Conservation (phyloP, 2,113 vertebrate species). For the Lophotis ruficrista region DNA sequence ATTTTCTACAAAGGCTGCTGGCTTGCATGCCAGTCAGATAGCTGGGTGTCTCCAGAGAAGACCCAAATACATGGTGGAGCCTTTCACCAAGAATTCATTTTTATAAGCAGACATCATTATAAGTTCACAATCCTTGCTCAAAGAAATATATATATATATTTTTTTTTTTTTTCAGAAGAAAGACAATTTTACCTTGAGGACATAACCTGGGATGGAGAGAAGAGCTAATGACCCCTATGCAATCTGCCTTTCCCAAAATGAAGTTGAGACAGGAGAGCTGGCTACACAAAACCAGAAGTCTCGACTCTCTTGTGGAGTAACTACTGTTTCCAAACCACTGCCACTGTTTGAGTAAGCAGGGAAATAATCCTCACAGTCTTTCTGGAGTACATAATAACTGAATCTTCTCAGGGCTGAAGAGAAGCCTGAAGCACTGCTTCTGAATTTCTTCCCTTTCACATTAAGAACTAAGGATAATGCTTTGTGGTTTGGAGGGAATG, state of each 20-base stretch:
- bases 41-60: background rate
- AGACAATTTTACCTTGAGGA: background rate
- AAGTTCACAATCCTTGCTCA: rapidly evolving
- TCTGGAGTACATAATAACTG: background rate
- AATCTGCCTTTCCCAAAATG: background rate
- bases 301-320: background rate
- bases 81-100: background rate
- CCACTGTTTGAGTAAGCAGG: background rate
- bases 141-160: background rate
- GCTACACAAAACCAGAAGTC: background rate
- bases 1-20: background rate
- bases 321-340: background rate
- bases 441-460: background rate
- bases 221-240: background rate
- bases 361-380: background rate
- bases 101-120: background rate
- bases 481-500: background rate
- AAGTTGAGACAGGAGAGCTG: background rate
- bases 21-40: rapidly evolving
- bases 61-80: background rate
- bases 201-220: background rate
- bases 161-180: background rate
- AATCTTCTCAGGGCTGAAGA: background rate
- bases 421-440: background rate
- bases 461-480: background rate